Percentiles rank a stretch among this genome's conserved stretches.
These are phyloP conservation scores for Reinhardtius hippoglossoides DNA, from an alignment of 2,113 vertebrate genomes.

Conservation along the genomic window DNA sequence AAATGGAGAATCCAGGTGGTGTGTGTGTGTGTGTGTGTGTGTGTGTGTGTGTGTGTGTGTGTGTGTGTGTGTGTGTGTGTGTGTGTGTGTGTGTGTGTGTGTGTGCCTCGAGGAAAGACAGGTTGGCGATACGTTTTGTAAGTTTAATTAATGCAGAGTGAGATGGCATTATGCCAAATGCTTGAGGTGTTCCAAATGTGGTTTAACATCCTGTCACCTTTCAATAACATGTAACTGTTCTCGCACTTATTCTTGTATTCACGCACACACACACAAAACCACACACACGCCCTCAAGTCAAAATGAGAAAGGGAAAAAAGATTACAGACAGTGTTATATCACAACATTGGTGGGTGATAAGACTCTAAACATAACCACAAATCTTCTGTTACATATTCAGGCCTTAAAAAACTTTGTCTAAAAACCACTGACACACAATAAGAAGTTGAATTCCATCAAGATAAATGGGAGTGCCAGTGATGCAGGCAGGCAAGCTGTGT, in stretches of 20 bases:
- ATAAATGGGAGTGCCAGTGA: slow-evolving; percentile 25
- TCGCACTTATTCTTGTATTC: slow-evolving; percentile 2
- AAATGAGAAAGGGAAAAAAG: slow-evolving; percentile 10
- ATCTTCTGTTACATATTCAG: slow-evolving; percentile 2
- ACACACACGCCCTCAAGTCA: slow-evolving; percentile 32
- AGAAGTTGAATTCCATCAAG: slow-evolving; percentile 14
- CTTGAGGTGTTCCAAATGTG: slow-evolving; percentile 50
- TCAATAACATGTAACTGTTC: slow-evolving; percentile 46
- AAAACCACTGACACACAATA: slow-evolving; percentile 16
- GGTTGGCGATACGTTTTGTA: slow-evolving; percentile 47
- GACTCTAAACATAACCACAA: not conserved
- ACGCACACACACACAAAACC: slow-evolving; percentile 26
- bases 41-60: slow-evolving; percentile 25
- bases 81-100: slow-evolving; percentile 12
- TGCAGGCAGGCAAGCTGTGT: slow-evolving; percentile 16
- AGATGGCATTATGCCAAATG: slow-evolving; percentile 36
- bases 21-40: slow-evolving; percentile 21
- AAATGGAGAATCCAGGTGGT: slow-evolving; percentile 19
- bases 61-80: slow-evolving; percentile 15
- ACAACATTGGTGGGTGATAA: slow-evolving; percentile 5
- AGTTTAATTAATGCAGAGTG: slow-evolving; percentile 63
- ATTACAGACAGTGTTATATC: slow-evolving; percentile 15
- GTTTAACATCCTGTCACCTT: slow-evolving; percentile 60
- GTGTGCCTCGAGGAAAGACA: slow-evolving; percentile 43
- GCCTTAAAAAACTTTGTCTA: slow-evolving; percentile 6